Conservation (phyloP, 2,113 vertebrate genomes). For the Muscicapa adusta region DNA sequence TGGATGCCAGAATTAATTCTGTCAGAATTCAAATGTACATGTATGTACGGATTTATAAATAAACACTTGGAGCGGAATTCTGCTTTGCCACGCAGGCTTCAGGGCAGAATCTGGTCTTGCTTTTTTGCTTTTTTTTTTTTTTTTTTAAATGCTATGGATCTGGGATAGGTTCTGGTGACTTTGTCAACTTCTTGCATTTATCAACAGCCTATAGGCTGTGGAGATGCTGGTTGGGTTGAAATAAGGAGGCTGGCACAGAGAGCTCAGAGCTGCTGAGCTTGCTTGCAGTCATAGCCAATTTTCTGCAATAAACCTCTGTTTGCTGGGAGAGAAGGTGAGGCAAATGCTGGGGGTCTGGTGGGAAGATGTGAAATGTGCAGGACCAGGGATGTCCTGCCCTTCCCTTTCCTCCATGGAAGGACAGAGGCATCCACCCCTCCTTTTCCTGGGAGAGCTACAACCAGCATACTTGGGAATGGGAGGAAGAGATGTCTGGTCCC, state of each 20-base stretch:
- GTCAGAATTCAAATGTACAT: slow-evolving; percentile 61
- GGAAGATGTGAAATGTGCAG: background rate
- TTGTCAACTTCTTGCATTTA: background rate
- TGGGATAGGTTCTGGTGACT: slow-evolving; percentile 20
- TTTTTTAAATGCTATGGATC: background rate
- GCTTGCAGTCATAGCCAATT: background rate
- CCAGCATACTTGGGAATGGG: background rate
- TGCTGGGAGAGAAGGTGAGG: background rate
- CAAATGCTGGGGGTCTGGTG: background rate
- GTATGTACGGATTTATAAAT: slow-evolving; percentile 57
- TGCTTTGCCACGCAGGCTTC: background rate
- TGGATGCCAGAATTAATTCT: slow-evolving; percentile 63
- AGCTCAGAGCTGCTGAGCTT: background rate
- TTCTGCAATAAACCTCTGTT: background rate
- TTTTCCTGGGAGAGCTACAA: background rate
- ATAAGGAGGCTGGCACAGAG: background rate
- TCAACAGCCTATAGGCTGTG: background rate
- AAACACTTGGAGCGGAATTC: slow-evolving; percentile 29
- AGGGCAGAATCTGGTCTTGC: background rate
- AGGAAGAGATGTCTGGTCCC: background rate
- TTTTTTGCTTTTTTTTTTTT: background rate
- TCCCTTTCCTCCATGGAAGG: background rate
- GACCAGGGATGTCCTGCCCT: background rate
- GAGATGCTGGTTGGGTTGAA: background rate
- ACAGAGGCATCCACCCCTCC: background rate